phyloP scores from a whole-genome alignment of 2,888 invertebrate genomes.

The Rhagium mordax region DNA sequence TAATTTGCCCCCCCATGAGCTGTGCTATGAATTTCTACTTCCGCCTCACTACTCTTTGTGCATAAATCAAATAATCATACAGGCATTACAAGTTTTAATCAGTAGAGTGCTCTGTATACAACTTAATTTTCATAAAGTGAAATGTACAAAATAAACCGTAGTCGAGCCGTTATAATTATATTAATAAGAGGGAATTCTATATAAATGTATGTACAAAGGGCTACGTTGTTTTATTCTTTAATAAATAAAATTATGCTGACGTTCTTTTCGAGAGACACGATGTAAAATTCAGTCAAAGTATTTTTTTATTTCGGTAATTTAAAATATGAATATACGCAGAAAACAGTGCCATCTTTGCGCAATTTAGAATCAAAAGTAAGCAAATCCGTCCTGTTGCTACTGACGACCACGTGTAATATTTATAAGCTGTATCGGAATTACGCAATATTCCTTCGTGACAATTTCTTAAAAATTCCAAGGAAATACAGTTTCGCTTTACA shows the following conservation, averaged over 20 bases:
- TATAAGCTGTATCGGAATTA: too few relatives aligned
- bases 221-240: not conserved
- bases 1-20: not conserved
- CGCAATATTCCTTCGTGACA: too few relatives aligned
- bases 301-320: not conserved
- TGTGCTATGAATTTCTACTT: constrained; percentile 1
- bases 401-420: too few relatives aligned
- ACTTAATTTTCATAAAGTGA: constrained; percentile 24
- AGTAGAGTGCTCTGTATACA: constrained; percentile 22
- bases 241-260: not conserved
- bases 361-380: too few relatives aligned
- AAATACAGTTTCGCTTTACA: too few relatives aligned
- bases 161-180: constrained; percentile 10
- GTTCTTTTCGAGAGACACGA: not conserved
- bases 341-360: too few relatives aligned
- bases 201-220: not conserved
- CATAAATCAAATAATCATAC: constrained; percentile 28
- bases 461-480: too few relatives aligned
- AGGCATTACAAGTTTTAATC: constrained; percentile 23
- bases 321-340: not conserved
- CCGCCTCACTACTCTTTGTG: constrained; percentile 14
- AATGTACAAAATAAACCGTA: constrained; percentile 18
- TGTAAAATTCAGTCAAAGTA: not conserved
- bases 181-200: not conserved
- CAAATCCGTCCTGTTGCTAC: too few relatives aligned